Evolutionary conservation across 2,888 invertebrate species (phyloP), one percentile per base, ranked within the genome.

Genomic region (Euclidia mi): DNA sequence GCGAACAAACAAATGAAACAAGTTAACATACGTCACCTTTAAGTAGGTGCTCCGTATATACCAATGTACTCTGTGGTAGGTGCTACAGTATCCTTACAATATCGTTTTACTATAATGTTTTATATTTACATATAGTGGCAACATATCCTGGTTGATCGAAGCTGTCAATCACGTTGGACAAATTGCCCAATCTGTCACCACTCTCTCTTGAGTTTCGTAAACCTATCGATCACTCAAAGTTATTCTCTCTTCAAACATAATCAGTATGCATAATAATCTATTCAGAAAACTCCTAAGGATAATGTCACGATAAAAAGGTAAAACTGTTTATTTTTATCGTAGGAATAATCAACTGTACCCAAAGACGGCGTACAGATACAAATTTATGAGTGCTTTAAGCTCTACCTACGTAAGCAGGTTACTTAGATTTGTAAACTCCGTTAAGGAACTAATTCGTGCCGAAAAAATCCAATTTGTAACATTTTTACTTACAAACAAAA

Each of bases 181-280:
- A 85, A 87, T 84, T 74, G 75, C 75, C 78, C 73, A 79, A 80
- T 85, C 75, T 74, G 82, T 86, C 81, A 80, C 68, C 42, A 67
- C 42, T 64, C 68, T 63, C 57, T 67, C 59, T n/a, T n/a, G 64
- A 60, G 69, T 70, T 74, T 60, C 61, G 57, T 37, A 53, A 45
- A 53, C 41, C 63, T 47, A 56, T 20, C 28, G 37, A 41, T 42
- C 25, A 14, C 28, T 37, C 10, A 37, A 18, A 43, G 12, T 15
- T 32, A 12, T 42, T 37, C 25, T 3, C 18, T 40, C 31, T 31
- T 12, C n/a, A 20, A 40, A 32, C 20, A 25, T 20, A 34, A 44
- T 34, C 20, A 14, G 37, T 37, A 37, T 31, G 14, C 29, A 14
- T 6, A 41, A 45, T 14, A 28, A 45, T 18, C 18, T 45, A 20